phyloP scores from a whole-genome alignment of 2,797 vertebrate species.

The Acanthopagrus latus region DNA sequence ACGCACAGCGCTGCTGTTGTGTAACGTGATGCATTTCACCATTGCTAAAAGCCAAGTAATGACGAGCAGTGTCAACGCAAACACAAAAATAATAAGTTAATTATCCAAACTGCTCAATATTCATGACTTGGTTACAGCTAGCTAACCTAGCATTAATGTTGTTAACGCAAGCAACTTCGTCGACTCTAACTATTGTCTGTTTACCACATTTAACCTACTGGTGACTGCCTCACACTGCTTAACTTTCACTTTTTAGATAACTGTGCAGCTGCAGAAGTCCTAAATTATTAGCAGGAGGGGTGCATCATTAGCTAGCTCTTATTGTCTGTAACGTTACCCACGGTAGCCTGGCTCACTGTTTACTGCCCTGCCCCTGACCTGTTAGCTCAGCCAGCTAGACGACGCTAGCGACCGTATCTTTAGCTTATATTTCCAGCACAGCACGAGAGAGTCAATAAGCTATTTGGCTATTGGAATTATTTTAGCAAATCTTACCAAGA shows the following conservation, averaged over 20 bases:
- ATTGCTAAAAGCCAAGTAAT: background rate
- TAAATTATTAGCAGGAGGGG: accelerated
- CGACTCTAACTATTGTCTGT: background rate
- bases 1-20: background rate
- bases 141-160: background rate
- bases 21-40: background rate
- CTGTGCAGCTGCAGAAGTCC: background rate
- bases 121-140: background rate
- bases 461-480: background rate
- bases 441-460: background rate
- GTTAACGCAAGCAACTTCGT: conserved; percentile 1
- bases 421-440: background rate
- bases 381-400: conserved; percentile 38
- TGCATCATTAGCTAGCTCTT: background rate
- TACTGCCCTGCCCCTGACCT: conserved; percentile 2
- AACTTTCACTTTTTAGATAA: background rate
- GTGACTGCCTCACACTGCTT: background rate
- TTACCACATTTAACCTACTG: background rate
- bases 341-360: background rate
- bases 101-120: background rate
- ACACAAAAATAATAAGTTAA: background rate
- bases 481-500: conserved; percentile 38
- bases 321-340: background rate
- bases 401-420: conserved; percentile 15
- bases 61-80: background rate